Evolutionary conservation across 2,113 vertebrate genomes (phyloP).

Genomic region (Tiliqua scincoides): DNA sequence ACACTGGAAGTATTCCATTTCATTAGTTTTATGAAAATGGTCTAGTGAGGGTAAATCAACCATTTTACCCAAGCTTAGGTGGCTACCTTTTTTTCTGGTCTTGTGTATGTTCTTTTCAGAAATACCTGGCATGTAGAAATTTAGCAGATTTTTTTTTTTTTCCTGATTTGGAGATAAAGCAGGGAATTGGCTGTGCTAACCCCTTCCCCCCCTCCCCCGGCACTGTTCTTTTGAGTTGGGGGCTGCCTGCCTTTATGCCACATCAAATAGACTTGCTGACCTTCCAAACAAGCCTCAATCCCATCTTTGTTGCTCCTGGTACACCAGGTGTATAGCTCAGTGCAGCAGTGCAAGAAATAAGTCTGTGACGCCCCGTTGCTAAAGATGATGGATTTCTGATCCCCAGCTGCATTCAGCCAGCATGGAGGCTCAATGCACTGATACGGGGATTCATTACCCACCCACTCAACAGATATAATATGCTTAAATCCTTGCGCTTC

Average conservation of each 20-base stretch:
- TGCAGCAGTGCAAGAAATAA: slow-evolving; percentile 59
- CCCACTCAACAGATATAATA: slow-evolving; percentile 23
- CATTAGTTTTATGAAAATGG: slow-evolving; percentile 47
- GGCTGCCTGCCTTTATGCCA: not conserved
- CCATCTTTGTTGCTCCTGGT: slow-evolving; percentile 23
- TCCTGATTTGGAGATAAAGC: not conserved
- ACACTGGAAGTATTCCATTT: slow-evolving; percentile 53
- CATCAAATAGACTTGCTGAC: slow-evolving; percentile 37
- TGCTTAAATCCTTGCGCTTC: slow-evolving; percentile 34
- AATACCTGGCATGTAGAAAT: not conserved
- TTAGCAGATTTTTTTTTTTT: not conserved
- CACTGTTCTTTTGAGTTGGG: not conserved
- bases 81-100: not conserved
- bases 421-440: slow-evolving; percentile 38
- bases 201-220: too few relatives aligned
- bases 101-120: not conserved
- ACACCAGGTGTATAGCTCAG: slow-evolving; percentile 48
- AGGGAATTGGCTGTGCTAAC: not conserved
- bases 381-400: slow-evolving; percentile 68
- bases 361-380: slow-evolving; percentile 56
- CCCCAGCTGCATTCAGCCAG: slow-evolving; percentile 39
- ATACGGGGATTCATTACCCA: slow-evolving; percentile 66
- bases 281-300: not conserved
- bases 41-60: slow-evolving; percentile 28
- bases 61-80: not conserved